Conservation (phyloP, 2,888 invertebrate species). For the Synanthedon vespiformis region DNA sequence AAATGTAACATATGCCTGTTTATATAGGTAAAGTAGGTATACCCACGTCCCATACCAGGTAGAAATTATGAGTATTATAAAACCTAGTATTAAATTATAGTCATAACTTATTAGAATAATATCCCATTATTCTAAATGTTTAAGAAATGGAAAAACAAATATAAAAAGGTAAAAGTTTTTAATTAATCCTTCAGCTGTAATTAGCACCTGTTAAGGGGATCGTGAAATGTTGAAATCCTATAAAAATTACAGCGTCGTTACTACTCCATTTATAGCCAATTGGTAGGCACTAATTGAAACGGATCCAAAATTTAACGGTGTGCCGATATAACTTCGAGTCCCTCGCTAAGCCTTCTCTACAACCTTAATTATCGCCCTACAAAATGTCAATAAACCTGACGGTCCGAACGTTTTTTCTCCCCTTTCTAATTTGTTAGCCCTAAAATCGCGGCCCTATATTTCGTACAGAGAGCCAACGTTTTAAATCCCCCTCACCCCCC, state of each 20-base stretch:
- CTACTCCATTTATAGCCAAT: slow-evolving; percentile 27
- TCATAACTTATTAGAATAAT: too few relatives aligned
- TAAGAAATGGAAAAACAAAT: too few relatives aligned
- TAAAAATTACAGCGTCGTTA: slow-evolving; percentile 20
- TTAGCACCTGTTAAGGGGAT: slow-evolving; percentile 12
- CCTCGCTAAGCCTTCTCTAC: slow-evolving; percentile 42
- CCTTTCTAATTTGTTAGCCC: slow-evolving; percentile 64
- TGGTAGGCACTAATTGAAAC: slow-evolving; percentile 35
- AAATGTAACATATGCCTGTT: too few relatives aligned
- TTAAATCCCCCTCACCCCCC: slow-evolving; percentile 9
- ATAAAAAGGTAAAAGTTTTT: too few relatives aligned
- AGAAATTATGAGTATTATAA: too few relatives aligned
- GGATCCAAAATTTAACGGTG: slow-evolving; percentile 49
- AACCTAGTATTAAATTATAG: too few relatives aligned
- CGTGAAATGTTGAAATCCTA: slow-evolving; percentile 14
- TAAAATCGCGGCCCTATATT: slow-evolving; percentile 52
- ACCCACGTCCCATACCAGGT: too few relatives aligned
- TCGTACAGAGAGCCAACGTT: slow-evolving; percentile 17
- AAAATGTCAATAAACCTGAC: slow-evolving; percentile 65
- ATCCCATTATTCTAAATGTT: too few relatives aligned
- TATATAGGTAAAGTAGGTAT: too few relatives aligned
- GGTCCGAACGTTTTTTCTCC: slow-evolving; percentile 53
- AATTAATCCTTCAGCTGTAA: not conserved
- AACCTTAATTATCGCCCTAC: slow-evolving; percentile 53
- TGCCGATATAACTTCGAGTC: slow-evolving; percentile 40